Conservation (phyloP, 2,113 vertebrate species). For the Dinomys branickii region DNA sequence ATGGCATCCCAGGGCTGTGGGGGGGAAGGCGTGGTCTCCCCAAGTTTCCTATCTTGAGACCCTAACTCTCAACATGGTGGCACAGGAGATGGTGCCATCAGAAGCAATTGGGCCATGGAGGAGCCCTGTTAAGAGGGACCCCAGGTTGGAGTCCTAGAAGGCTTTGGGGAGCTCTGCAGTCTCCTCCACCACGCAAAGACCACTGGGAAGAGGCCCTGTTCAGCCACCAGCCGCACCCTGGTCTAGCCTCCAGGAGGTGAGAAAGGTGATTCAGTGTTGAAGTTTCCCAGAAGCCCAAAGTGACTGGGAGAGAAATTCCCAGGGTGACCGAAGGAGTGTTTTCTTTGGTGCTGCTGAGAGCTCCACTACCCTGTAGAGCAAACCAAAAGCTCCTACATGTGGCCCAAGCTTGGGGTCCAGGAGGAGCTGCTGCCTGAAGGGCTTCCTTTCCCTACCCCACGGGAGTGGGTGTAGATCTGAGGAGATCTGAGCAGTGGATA, state of each 20-base stretch:
- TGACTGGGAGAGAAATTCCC: neutral
- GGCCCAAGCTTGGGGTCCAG: neutral
- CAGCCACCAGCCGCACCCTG: neutral
- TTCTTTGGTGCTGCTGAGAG: neutral
- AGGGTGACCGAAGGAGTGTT: neutral
- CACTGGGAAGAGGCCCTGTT: neutral
- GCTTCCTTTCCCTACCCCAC: neutral
- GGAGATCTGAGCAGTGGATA: neutral
- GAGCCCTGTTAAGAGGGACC: neutral
- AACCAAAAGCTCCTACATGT: neutral
- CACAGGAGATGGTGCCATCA: neutral
- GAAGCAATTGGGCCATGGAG: neutral
- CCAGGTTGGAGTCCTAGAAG: neutral
- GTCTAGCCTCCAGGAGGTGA: neutral
- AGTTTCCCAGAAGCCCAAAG: neutral
- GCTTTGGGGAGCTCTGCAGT: neutral
- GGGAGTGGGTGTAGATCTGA: neutral
- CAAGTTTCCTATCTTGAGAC: neutral
- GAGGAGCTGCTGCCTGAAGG: neutral
- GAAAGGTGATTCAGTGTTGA: neutral
- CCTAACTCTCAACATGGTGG: neutral
- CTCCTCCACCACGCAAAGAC: neutral
- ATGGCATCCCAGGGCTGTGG: neutral
- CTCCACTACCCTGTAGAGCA: neutral
- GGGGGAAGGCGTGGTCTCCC: neutral